Evolutionary conservation across 2,888 invertebrate genomes (phyloP).

Genomic region (Carcina quercana): DNA sequence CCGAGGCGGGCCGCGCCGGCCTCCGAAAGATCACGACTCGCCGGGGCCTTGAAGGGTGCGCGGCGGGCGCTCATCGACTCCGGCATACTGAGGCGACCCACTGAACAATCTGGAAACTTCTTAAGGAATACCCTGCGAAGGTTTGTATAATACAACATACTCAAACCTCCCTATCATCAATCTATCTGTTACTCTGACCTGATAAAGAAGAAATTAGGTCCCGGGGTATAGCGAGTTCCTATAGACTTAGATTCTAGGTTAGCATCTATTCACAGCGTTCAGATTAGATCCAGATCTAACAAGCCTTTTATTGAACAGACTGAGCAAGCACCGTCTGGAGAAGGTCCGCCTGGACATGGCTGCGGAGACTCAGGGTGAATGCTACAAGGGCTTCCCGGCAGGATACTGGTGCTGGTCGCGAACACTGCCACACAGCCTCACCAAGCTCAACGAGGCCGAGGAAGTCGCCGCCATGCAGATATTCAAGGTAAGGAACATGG

Average conservation of each 20-base stretch:
- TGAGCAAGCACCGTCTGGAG: constrained; percentile 89
- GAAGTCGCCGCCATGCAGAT: constrained; percentile 91
- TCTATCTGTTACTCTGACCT: too few species aligned
- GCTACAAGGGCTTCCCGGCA: constrained; percentile 90
- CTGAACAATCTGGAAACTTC: constrained; percentile 86
- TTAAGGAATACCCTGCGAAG: constrained; percentile 90
- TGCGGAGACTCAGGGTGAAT: constrained; percentile 83
- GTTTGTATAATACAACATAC: too few species aligned
- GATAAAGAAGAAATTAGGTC: too few species aligned
- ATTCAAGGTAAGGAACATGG: constrained; percentile 79
- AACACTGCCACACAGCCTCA: constrained; percentile 87
- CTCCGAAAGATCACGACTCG: constrained; percentile 89
- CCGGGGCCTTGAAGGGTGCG: constrained; percentile 90
- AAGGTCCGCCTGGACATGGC: constrained; percentile 71
- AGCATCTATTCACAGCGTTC: too few species aligned
- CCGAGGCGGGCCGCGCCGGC: constrained; percentile 80
- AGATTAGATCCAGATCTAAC: too few species aligned
- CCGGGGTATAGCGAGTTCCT: too few species aligned
- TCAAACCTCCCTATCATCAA: background rate
- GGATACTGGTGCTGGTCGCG: constrained; percentile 94
- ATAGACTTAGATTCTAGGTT: too few species aligned
- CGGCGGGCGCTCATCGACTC: constrained; percentile 88
- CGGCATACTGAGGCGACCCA: constrained; percentile 86
- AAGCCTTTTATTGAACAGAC: too few species aligned
- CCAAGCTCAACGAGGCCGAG: constrained; percentile 88